Base-by-base conservation (phyloP, 2,797 vertebrate genomes). In the Coluber constrictor region DNA sequence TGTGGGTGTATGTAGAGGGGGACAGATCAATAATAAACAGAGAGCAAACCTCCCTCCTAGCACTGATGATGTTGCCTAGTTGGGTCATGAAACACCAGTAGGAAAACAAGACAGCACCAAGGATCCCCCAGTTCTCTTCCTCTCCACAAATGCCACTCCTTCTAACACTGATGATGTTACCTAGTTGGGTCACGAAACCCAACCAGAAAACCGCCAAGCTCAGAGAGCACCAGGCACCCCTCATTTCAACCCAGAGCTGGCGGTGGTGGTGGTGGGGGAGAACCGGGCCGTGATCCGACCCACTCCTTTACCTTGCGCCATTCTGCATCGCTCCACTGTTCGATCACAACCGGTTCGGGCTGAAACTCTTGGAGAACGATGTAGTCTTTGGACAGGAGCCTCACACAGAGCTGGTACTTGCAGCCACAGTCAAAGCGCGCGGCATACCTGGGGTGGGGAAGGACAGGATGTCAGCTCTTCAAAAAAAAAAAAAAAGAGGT, bases 401-500 rank as follows among this genome's bases (percentile, higher is more conserved):
- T 95, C 1, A 99, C 98, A 0, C 6, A 47, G 32, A 99, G 96
- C 16, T 95, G 57, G 10, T 99, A 99, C 43, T 90, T 27, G 74
- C 98, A 97, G 29, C 98, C 98, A 5, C 98, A 99, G 93, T 99
- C 99, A 1, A 61, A 95, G 20, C 98, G 98, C 18, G 98, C 98
- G 0, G 98, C 97, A 0, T 98, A 99, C 99, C 99, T 99, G 90
- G 8, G 47, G 51, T 11, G 0, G 0, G 1, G 23, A 51, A 54
- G 2, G 10, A 20, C 27, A 63, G 47, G 11, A 59, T 0, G 11
- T 12, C n/a, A 54, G 20, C 20, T 47, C 37, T 43, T 47, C 6
- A 54, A 54, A 54, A 89, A 63, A n/a, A n/a, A n/a, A n/a, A n/a
- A 59, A 89, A 89, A 57, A 1, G 9, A 43, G 88, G 43, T 29